Conservation (phyloP, 2,888 invertebrate species). For the Patella pellucida region DNA sequence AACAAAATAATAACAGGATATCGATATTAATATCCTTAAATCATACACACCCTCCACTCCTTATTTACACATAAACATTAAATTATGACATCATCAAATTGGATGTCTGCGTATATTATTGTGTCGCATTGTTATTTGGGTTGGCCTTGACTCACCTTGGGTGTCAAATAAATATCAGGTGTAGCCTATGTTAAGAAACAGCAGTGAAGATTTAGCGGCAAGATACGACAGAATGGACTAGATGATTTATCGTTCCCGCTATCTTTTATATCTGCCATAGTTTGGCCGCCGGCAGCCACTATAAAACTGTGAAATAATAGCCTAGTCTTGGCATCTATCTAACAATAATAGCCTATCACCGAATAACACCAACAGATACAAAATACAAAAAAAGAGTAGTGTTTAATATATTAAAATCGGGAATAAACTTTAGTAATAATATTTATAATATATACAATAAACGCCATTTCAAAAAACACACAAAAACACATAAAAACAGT, state of each 20-base stretch:
- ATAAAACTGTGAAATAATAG: conserved; percentile 8
- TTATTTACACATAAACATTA: too few relatives aligned
- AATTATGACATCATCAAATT: not conserved
- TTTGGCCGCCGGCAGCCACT: conserved; percentile 10
- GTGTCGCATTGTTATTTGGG: not conserved
- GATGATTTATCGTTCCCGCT: not conserved
- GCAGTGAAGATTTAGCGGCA: not conserved
- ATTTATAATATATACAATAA: too few relatives aligned
- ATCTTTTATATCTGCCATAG: not conserved
- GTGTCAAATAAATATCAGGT: conserved; percentile 12
- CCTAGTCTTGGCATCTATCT: not conserved
- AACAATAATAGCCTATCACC: too few relatives aligned
- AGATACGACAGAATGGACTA: conserved; percentile 4
- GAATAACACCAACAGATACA: too few relatives aligned
- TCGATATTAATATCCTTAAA: too few relatives aligned
- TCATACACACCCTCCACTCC: too few relatives aligned
- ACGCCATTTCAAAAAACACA: too few relatives aligned
- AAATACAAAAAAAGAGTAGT: too few relatives aligned
- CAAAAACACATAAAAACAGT: too few relatives aligned
- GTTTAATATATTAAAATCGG: too few relatives aligned
- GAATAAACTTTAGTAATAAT: too few relatives aligned
- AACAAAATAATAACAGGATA: too few relatives aligned
- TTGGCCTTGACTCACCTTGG: conserved; percentile 9
- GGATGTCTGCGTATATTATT: not conserved
- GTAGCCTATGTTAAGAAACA: not conserved